These are phyloP conservation scores for Delichon dasypus DNA, from an alignment of 2,797 vertebrate genomes.

Conservation along the genomic window DNA sequence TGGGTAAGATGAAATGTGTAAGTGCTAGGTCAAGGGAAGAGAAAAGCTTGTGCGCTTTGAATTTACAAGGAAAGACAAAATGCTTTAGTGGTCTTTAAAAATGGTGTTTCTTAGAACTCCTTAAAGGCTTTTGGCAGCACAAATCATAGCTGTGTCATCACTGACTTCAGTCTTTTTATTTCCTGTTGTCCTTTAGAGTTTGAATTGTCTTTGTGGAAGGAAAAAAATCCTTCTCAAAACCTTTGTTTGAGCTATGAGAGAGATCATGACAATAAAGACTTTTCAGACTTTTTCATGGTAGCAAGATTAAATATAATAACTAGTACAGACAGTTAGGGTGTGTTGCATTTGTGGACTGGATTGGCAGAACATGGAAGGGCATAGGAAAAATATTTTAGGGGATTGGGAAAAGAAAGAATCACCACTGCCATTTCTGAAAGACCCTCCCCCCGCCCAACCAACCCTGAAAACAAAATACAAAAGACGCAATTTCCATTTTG, in stretches of 20 bases:
- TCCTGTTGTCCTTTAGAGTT: slow-evolving; percentile 1
- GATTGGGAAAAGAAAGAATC: not conserved
- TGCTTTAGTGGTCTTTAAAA: slow-evolving; percentile 48
- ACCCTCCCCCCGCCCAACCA: fast-evolving
- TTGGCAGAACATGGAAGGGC: not conserved
- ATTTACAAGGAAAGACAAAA: slow-evolving; percentile 50
- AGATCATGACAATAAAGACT: not conserved
- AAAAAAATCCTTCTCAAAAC: not conserved
- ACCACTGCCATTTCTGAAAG: not conserved
- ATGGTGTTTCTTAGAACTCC: slow-evolving; percentile 7
- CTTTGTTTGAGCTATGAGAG: not conserved
- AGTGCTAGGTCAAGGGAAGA: slow-evolving; percentile 37
- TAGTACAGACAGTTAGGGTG: not conserved
- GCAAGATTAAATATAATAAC: not conserved
- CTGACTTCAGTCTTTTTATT: slow-evolving; percentile 10
- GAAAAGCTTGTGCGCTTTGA: not conserved
- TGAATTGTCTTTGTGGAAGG: slow-evolving; percentile 12
- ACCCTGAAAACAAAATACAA: not conserved
- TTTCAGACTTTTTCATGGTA: not conserved
- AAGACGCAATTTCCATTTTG: not conserved
- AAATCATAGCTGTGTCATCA: not conserved
- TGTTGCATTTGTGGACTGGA: not conserved
- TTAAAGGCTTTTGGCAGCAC: slow-evolving; percentile 15
- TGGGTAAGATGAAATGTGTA: not conserved
- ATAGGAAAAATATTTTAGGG: not conserved